phyloP scores from a whole-genome alignment of 2,888 invertebrate species.

The Drosophila meridionalis region DNA sequence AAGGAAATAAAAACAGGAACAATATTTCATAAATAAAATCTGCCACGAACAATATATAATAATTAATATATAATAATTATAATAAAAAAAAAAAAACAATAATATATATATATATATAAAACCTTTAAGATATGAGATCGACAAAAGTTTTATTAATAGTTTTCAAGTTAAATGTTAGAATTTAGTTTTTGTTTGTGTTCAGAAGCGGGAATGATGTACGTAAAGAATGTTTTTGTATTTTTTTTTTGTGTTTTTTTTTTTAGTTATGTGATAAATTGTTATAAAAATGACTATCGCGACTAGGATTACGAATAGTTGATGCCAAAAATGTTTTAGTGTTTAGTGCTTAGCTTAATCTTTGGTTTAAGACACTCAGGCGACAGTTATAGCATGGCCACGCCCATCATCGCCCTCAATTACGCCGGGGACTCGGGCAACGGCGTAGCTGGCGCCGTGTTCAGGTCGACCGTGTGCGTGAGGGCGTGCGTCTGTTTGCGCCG shows the following conservation, averaged over 20 bases:
- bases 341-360: slow-evolving; percentile 63
- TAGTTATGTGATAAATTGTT: neutral
- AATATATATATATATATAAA: neutral
- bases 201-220: neutral
- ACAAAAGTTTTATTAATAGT: neutral
- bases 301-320: slow-evolving; percentile 26
- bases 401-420: slow-evolving; percentile 22
- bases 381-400: slow-evolving; percentile 17
- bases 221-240: neutral
- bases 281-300: slow-evolving; percentile 17
- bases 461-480: slow-evolving; percentile 21
- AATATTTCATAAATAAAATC: neutral
- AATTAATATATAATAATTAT: neutral
- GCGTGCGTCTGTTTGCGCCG: slow-evolving; percentile 53
- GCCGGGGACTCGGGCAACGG: slow-evolving; percentile 47
- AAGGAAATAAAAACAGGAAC: neutral
- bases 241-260: neutral
- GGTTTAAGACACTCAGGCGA: slow-evolving; percentile 67
- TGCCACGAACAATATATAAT: neutral
- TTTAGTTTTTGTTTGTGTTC: neutral
- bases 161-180: neutral
- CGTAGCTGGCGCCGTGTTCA: slow-evolving; percentile 25
- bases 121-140: slow-evolving; percentile 1
- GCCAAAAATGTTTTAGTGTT: slow-evolving; percentile 19
- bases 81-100: neutral